Evolutionary conservation across 2,888 invertebrate species (phyloP).

Genomic region (Pogonocherus hispidulus): DNA sequence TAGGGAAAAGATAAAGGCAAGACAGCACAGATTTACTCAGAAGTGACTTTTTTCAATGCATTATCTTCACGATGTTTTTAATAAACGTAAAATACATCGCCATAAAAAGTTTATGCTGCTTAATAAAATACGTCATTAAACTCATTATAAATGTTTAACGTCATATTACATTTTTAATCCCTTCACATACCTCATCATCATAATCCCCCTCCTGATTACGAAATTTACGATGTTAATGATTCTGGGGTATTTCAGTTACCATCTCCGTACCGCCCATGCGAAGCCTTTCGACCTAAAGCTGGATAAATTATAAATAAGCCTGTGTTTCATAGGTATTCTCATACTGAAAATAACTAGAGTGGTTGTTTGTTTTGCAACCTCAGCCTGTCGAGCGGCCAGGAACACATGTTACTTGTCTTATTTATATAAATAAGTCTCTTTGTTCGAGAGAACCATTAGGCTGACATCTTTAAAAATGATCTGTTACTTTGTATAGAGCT

Average conservation of each 20-base stretch:
- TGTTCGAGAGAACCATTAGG: constrained; percentile 46
- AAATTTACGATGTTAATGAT: constrained; percentile 12
- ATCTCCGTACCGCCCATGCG: not conserved
- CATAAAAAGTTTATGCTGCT: too few species aligned
- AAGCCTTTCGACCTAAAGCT: not conserved
- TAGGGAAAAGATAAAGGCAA: too few species aligned
- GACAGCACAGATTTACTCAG: too few species aligned
- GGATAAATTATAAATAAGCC: constrained; percentile 46
- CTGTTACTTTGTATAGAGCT: constrained; percentile 34
- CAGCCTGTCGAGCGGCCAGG: constrained; percentile 35
- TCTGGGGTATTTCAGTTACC: constrained; percentile 1
- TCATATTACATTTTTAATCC: too few species aligned
- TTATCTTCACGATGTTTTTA: too few species aligned
- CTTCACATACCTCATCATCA: not conserved
- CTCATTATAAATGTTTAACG: too few species aligned
- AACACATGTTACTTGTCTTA: constrained; percentile 55
- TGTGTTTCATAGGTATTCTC: constrained; percentile 50
- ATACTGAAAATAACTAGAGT: constrained; percentile 49
- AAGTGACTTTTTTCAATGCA: too few species aligned
- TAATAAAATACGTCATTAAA: too few species aligned
- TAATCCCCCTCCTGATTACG: not conserved
- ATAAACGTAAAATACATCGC: too few species aligned
- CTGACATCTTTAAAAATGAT: constrained; percentile 43
- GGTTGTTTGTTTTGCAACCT: constrained; percentile 52
- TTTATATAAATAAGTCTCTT: constrained; percentile 57